A percentile compares a stretch with the other conserved stretches of the same genome.
Evolutionary conservation across 2,797 vertebrate species (phyloP).

Genomic region (Chanos chanos): DNA sequence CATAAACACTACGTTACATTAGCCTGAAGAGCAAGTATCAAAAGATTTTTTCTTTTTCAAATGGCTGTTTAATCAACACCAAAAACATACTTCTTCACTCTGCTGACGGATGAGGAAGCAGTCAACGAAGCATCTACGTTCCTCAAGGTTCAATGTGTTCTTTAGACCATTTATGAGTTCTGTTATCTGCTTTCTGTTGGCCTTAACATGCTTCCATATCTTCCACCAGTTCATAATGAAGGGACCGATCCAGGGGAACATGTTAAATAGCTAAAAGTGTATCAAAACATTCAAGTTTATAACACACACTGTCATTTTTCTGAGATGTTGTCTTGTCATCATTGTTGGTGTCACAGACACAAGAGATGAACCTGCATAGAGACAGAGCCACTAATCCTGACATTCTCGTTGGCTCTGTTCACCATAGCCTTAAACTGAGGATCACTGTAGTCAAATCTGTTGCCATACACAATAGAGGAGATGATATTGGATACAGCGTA

Average conservation of each 20-base stretch:
- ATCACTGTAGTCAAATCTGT: conserved; percentile 34
- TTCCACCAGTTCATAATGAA: not conserved
- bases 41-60: no score
- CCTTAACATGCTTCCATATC: not conserved
- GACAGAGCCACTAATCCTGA: conserved; percentile 36
- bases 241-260: conserved; percentile 13
- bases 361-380: conserved; percentile 41
- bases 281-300: not conserved
- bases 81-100: conserved; percentile 1
- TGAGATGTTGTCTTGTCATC: not conserved
- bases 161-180: not conserved
- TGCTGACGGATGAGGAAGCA: conserved; percentile 26
- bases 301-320: no score
- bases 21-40: no score
- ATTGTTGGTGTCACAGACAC: not conserved
- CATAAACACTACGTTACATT: no score
- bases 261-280: conserved; percentile 22
- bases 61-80: no score
- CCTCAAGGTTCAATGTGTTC: conserved; percentile 13
- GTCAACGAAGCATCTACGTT: conserved; percentile 31
- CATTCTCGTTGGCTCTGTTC: conserved; percentile 29
- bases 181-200: not conserved
- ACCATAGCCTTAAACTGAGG: conserved; percentile 41
- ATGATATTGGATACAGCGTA: conserved; percentile 49
- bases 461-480: conserved; percentile 35